Base-by-base conservation (phyloP, 2,113 vertebrate species). In the Neogobius melanostomus region DNA sequence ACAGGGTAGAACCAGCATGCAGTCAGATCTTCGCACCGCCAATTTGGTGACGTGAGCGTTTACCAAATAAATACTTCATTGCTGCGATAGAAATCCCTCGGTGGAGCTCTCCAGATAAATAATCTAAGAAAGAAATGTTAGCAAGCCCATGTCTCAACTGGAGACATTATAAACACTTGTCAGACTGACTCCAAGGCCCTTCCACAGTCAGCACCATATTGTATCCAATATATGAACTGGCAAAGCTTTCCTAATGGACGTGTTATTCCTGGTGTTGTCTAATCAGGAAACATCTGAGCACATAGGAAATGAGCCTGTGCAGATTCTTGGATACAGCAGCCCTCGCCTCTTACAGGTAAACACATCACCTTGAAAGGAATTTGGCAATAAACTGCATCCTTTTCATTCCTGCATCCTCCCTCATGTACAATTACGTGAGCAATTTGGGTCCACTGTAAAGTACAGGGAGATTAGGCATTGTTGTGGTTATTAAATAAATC, bases 231-330 rank as follows among this genome's bases (percentile, higher is more conserved):
- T 83, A 75, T 28, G 50, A n/a, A 72, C 57, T 81, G 74, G 72
- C 79, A 84, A 64, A 44, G 44, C 74, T 80, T 74, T 66, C 80
- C 75, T 77, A 78, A 79, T 73, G 64, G 74, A 78, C 66, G 15
- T 69, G 68, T 44, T 56, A 45, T 84, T 87, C 73, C 76, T 72
- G 49, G 60, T 61, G 59, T 66, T 79, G 71, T 60, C 74, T 62
- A 79, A 74, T 79, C 87, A 90, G 91, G 90, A 92, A 91, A 89
- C 91, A 92, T 88, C 90, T 92, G 90, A 85, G 72, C 79, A 80
- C 57, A 66, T 62, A 75, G 87, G 81, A 89, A 88, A 81, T 74
- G 43, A 81, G 73, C 85, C 52, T 9, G 36, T 75, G 75, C 78
- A 74, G 63, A 72, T 76, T 65, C 72, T 60, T 9, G 47, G 53